A percentile compares a stretch with the other conserved stretches of the same genome.
phyloP scores from a whole-genome alignment of 2,113 vertebrate genomes.

The Balaeniceps rex region DNA sequence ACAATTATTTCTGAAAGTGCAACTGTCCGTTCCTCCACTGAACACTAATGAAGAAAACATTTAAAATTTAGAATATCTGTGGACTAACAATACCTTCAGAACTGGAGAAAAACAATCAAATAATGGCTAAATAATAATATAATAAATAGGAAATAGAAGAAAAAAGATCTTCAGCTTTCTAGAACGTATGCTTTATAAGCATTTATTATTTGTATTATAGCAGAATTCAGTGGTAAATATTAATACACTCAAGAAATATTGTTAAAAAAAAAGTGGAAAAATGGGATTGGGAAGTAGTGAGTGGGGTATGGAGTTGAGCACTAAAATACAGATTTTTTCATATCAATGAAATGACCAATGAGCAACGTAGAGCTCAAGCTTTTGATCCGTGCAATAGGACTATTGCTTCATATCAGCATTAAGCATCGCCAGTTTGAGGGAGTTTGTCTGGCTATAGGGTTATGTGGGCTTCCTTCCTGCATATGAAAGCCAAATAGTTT shows the following conservation, averaged over 20 bases:
- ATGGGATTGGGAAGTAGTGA: not conserved
- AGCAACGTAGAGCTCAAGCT: not conserved
- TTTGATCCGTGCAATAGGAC: not conserved
- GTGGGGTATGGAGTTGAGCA: not conserved
- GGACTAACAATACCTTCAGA: not conserved
- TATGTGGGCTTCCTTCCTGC: not conserved
- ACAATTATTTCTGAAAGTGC: not conserved
- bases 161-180: not conserved
- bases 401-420: not conserved
- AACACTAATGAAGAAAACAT: not conserved
- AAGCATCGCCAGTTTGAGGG: not conserved
- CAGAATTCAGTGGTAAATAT: not conserved
- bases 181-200: not conserved
- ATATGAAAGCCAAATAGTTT: not conserved
- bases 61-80: not conserved
- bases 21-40: not conserved
- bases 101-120: not conserved
- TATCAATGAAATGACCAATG: not conserved
- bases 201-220: not conserved
- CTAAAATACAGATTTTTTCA: not conserved
- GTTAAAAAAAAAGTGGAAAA: not conserved
- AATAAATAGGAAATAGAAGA: not conserved
- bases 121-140: not conserved
- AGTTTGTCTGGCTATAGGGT: not conserved
- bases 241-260: not conserved